Evolutionary conservation across 2,888 invertebrate genomes (phyloP).

Genomic region (Melinaea marsaeus): DNA sequence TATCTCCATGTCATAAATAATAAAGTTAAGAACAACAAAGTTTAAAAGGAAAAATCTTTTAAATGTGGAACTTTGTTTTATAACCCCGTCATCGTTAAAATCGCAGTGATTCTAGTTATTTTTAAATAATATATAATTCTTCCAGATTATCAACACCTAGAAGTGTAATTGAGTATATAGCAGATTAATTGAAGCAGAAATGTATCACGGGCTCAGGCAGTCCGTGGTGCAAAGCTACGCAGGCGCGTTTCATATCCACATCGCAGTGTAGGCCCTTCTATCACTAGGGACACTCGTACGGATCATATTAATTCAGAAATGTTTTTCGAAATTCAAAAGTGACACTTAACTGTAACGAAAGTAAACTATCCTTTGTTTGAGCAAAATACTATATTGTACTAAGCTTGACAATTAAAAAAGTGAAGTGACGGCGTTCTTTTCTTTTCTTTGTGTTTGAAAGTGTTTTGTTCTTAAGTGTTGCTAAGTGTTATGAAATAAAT

Average conservation of each 20-base stretch:
- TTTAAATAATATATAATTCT: constrained; percentile 17
- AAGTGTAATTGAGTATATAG: constrained; percentile 69
- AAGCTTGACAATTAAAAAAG: constrained; percentile 17
- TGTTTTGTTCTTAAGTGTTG: constrained; percentile 43
- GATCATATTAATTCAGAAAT: constrained; percentile 34
- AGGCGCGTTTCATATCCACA: constrained; percentile 59
- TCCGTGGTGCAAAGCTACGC: constrained; percentile 66
- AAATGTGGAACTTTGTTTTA: no score
- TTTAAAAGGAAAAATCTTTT: no score
- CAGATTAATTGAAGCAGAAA: constrained; percentile 74
- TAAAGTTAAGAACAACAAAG: no score
- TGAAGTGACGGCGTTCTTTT: constrained; percentile 34
- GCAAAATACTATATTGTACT: constrained; percentile 1
- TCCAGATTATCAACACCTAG: constrained; percentile 26
- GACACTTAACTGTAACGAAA: constrained; percentile 15
- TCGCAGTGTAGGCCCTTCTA: constrained; percentile 64
- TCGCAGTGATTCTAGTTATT: neutral
- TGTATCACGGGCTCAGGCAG: constrained; percentile 70
- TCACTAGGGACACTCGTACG: constrained; percentile 54
- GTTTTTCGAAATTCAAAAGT: constrained; percentile 35
- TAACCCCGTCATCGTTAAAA: no score
- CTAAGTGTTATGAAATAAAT: constrained; percentile 41
- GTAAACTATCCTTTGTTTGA: constrained; percentile 6
- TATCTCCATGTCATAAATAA: no score
- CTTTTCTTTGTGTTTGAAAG: constrained; percentile 31